phyloP scores from a whole-genome alignment of 2,113 vertebrate genomes.

The Otolemur garnettii region DNA sequence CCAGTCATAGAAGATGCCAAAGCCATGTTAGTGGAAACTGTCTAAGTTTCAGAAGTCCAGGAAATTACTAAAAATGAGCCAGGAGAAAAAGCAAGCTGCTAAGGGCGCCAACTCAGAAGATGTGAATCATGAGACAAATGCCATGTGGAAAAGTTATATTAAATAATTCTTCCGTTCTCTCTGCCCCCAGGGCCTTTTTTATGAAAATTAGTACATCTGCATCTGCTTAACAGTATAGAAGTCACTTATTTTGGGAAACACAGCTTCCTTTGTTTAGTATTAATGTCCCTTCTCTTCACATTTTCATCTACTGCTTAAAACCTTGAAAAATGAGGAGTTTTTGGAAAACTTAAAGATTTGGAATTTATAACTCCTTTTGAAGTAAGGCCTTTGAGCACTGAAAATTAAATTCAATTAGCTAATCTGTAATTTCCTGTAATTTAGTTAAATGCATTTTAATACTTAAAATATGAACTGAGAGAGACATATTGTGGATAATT shows the following conservation, averaged over 20 bases:
- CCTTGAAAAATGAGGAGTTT: conserved; percentile 3
- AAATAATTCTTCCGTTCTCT: background rate
- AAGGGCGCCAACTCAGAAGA: background rate
- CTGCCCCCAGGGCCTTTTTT: background rate
- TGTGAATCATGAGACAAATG: background rate
- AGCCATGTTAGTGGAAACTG: background rate
- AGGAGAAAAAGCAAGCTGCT: background rate
- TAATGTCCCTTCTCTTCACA: background rate
- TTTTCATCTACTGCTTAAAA: background rate
- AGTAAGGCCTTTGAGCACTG: background rate
- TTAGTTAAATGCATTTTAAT: conserved; percentile 8
- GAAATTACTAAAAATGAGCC: background rate
- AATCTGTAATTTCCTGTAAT: background rate
- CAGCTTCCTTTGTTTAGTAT: background rate
- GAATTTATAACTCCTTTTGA: background rate
- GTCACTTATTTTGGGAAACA: conserved; percentile 35
- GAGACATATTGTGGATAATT: background rate
- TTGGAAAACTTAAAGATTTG: background rate
- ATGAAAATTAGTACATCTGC: background rate
- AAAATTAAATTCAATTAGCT: background rate
- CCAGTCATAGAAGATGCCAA: background rate
- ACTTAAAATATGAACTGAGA: background rate
- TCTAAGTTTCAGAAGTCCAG: background rate
- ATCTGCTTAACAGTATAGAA: background rate
- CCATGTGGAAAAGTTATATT: background rate